phyloP scores from a whole-genome alignment of 2,888 invertebrate genomes.

The Acrobasis suavella region DNA sequence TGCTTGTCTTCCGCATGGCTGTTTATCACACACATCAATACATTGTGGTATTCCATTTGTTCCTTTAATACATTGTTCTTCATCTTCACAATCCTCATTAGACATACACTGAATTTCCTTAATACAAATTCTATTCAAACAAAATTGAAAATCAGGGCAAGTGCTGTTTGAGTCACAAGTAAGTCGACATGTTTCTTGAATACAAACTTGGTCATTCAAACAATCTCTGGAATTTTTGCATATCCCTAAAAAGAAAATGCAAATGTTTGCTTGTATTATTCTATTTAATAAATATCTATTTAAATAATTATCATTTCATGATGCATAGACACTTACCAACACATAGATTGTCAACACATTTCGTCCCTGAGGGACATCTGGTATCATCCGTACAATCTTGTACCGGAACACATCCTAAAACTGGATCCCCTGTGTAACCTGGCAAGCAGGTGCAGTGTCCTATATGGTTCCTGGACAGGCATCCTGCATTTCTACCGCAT shows the following conservation, averaged over 20 bases:
- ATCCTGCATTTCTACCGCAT: constrained; percentile 91
- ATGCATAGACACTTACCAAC: constrained; percentile 78
- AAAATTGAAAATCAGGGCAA: constrained; percentile 93
- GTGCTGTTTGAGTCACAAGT: constrained; percentile 90
- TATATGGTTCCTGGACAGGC: constrained; percentile 88
- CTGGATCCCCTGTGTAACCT: constrained; percentile 93
- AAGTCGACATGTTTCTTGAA: constrained; percentile 92
- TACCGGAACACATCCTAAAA: constrained; percentile 91
- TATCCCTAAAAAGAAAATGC: constrained; percentile 77
- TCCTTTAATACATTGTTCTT: constrained; percentile 87
- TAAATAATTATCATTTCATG: no score
- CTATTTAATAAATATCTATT: no score
- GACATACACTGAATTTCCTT: constrained; percentile 89
- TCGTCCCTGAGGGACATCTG: constrained; percentile 92
- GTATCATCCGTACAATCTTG: constrained; percentile 91
- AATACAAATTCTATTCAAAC: constrained; percentile 91
- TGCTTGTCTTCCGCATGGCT: constrained; percentile 91
- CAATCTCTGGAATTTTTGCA: constrained; percentile 93
- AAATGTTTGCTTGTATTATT: constrained; percentile 7
- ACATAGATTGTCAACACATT: constrained; percentile 92
- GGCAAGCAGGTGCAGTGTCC: constrained; percentile 92
- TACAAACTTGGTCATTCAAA: constrained; percentile 91
- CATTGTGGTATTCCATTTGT: constrained; percentile 90
- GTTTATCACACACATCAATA: constrained; percentile 87
- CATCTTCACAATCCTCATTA: constrained; percentile 87